phyloP scores from a whole-genome alignment of 2,888 invertebrate genomes.

The Tetanocera ferruginea region DNA sequence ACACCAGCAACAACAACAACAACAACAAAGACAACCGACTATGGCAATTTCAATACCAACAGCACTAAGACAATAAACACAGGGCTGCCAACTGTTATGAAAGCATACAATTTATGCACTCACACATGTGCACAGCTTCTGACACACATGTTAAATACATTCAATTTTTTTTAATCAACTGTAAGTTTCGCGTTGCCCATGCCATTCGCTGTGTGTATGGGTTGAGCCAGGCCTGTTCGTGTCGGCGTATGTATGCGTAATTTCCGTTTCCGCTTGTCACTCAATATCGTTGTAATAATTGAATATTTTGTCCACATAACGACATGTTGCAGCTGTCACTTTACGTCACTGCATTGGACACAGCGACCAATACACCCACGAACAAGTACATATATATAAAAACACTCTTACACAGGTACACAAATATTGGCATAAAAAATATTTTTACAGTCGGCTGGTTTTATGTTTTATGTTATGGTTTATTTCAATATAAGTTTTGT shows the following conservation, averaged over 20 bases:
- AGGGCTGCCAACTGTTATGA: constrained; percentile 24
- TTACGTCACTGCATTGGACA: constrained; percentile 1
- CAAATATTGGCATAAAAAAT: not conserved
- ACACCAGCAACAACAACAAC: not conserved
- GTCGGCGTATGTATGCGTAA: not conserved
- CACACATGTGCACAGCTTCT: not conserved
- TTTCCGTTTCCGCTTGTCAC: constrained; percentile 26
- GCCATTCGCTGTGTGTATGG: not conserved
- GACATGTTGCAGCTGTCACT: constrained; percentile 34
- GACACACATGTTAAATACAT: not conserved
- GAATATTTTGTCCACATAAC: constrained; percentile 19
- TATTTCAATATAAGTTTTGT: not conserved
- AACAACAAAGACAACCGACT: not conserved
- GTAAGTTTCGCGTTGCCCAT: not conserved
- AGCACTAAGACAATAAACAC: constrained; percentile 11
- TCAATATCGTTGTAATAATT: constrained; percentile 18
- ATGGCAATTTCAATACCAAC: not conserved
- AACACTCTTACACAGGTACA: not conserved
- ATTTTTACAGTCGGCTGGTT: not conserved
- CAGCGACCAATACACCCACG: not conserved
- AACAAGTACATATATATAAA: too few species aligned
- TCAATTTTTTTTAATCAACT: constrained; percentile 1
- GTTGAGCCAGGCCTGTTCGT: not conserved
- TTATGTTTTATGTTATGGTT: not conserved
- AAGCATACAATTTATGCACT: constrained; percentile 15